Evolutionary conservation across 2,888 invertebrate species (phyloP), one percentile per base, ranked within the genome.

Genomic region (Brachynemurus nebulosus): DNA sequence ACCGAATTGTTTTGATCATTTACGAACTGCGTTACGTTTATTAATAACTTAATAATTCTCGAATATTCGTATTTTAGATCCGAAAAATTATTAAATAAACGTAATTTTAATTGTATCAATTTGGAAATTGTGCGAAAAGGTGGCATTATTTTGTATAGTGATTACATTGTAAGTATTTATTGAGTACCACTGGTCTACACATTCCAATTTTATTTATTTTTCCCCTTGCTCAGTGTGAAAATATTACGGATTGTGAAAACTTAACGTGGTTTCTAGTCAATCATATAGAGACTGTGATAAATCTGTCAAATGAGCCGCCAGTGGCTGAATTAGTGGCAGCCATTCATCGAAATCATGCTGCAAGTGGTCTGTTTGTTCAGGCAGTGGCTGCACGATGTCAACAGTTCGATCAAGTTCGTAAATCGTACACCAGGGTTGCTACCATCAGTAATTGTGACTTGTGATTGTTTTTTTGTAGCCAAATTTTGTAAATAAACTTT

Each of bases 211-310:
- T 12, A 35, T 12, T 14, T 42, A 20, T 38, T 46, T 48, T 45
- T 44, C 50, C 48, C 46, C 47, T 44, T 45, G 60, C 66, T 43
- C 58, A 78, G 78, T 70, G 74, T 49, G 78, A 80, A 56, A 84
- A 84, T 17, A 64, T 80, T 14, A 70, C 71, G 33, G 80, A 85
- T 61, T 78, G 74, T 1, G 80, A 84, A 20, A 79, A 81, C 51
- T 64, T 86, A 45, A 75, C 78, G 0, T 86, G 85, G 85, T 65
- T 88, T 8, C 63, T 89, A n/a, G 75, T 77, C 8, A 80, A 80
- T 57, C 74, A 85, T 48, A 75, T 80, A 0, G 71, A 76, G 52
- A 71, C 80, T 30, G 65, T 86, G 2, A 73, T 86, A 3, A 65
- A 69, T 27, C 68, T 81, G 45, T 72, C 73, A 21, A 62, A 67